phyloP scores from a whole-genome alignment of 53 echinoderm and acorn worm genomes.

The Echinometra lucunter region DNA sequence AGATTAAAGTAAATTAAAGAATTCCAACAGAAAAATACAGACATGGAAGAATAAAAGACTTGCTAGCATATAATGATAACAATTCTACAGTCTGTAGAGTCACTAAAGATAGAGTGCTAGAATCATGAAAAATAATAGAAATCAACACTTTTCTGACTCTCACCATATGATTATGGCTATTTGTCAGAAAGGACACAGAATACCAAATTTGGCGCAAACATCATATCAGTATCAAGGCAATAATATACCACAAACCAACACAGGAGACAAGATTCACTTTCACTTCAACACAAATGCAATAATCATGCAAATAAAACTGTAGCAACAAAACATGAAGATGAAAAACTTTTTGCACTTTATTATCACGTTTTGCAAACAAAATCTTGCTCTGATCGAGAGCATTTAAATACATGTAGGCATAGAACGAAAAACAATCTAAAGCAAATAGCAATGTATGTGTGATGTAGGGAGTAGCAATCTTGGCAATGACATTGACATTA shows the following conservation, averaged over 20 bases:
- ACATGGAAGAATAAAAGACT: background rate
- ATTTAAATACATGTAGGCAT: background rate
- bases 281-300: background rate
- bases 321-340: background rate
- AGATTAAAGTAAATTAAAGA: too few relatives aligned
- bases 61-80: background rate
- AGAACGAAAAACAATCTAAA: background rate
- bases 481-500: background rate
- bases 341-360: background rate
- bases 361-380: background rate
- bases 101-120: background rate
- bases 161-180: too few relatives aligned
- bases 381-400: background rate
- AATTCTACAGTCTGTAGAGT: too few relatives aligned
- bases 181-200: background rate
- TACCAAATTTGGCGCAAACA: background rate
- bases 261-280: background rate
- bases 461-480: background rate
- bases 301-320: conserved; percentile 24
- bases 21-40: too few relatives aligned
- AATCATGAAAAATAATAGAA: background rate
- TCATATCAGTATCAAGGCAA: background rate
- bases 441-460: background rate
- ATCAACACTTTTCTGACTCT: too few relatives aligned
- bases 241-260: background rate